Evolutionary conservation across 2,888 invertebrate genomes (phyloP), one percentile per base, ranked within the genome.

Genomic region (Lacanobia wlatinum): DNA sequence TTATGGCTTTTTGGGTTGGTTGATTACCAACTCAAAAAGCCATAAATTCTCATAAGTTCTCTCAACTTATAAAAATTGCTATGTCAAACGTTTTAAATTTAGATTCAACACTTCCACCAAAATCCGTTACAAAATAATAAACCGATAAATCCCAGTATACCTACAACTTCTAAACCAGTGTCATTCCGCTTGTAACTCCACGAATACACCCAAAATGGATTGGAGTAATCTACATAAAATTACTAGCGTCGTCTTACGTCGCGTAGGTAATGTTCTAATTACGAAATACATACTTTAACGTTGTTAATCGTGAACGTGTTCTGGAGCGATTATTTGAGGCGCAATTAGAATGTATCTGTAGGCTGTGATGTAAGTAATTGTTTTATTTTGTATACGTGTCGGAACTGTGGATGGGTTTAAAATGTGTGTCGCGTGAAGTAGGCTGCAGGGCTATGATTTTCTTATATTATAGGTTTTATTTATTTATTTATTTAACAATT

Each of bases 141-240:
- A 50, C 6, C n/a, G 8, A 21, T 50, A 21, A 58, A 64, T 40
- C 4, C 9, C 14, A 48, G 14, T 48, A 18, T 43, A 48, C 12
- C 34, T 23, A 3, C 43, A 43, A n/a, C 48, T 58, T 70, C 43
- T 60, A 78, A 59, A 62, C 56, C 60, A 38, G 76, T 53, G 34
- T 68, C 48, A 55, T 76, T 82, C 68, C 65, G 50, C 60, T 79
- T 76, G 69, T 75, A 70, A 77, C 72, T 65, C 50, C 58, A 7
- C 53, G 63, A 75, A 70, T 76, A 78, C 71, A 70, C 75, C 53
- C 73, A 21, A 52, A 78, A 70, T 66, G 63, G 79, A 80, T 86
- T 72, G 73, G 73, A 71, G 73, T 75, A 73, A 86, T 86, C 75
- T 84, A 75, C 87, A 85, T 85, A 80, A 84, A 84, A 86, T 85